These are phyloP conservation scores for Eupithecia dodoneata DNA, from an alignment of 2,888 invertebrate species.

Conservation along the genomic window DNA sequence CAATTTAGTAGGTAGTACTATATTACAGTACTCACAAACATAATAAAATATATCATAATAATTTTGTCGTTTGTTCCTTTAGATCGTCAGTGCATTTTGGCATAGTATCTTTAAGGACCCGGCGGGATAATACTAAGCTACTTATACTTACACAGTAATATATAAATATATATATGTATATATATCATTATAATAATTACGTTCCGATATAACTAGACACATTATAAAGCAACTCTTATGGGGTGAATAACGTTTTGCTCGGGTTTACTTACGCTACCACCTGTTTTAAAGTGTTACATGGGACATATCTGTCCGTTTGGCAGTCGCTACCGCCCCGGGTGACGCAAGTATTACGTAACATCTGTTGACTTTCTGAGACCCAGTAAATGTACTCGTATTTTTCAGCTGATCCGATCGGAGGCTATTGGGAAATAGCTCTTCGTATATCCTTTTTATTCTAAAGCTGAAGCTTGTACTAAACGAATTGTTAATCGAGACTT, in stretches of 20 bases:
- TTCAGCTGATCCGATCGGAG: background rate
- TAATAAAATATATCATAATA: too few species aligned
- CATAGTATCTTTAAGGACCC: too few species aligned
- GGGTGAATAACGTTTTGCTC: background rate
- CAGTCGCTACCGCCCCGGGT: background rate
- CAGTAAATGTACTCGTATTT: background rate
- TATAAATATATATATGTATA: too few species aligned
- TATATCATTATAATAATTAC: too few species aligned
- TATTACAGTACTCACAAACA: too few species aligned
- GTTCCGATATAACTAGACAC: background rate
- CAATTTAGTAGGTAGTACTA: too few species aligned
- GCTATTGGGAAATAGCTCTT: background rate
- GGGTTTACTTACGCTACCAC: background rate
- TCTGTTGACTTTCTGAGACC: background rate
- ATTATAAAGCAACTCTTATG: background rate
- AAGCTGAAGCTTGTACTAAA: background rate
- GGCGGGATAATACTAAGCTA: too few species aligned
- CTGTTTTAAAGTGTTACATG: background rate
- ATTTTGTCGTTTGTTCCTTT: too few species aligned
- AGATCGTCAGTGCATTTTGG: too few species aligned
- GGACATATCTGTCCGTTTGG: background rate
- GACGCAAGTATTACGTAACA: background rate
- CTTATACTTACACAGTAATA: too few species aligned
- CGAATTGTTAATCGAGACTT: too few species aligned
- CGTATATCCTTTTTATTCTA: background rate